Evolutionary conservation across 2,797 vertebrate genomes (phyloP).

Genomic region (Pangasius macronema): DNA sequence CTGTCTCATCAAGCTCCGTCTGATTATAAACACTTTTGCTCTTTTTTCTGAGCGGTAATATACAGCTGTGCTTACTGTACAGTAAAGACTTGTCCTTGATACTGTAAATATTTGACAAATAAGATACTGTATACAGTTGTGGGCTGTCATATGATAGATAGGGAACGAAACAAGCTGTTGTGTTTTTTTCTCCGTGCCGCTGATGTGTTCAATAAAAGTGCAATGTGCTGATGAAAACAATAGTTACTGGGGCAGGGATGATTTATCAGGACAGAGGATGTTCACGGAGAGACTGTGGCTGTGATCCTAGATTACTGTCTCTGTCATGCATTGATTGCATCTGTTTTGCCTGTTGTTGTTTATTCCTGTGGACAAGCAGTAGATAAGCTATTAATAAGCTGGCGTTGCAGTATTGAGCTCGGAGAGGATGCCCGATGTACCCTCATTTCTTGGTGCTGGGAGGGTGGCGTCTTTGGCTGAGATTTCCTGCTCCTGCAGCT

Average conservation of each 20-base stretch:
- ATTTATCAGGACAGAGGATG: conserved; percentile 53
- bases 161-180: conserved; percentile 22
- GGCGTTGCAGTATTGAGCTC: conserved; percentile 37
- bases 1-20: conserved; percentile 23
- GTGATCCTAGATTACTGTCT: conserved; percentile 51
- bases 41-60: not conserved
- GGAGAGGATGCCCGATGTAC: conserved; percentile 17
- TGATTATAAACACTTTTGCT: not conserved
- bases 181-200: conserved; percentile 26
- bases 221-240: conserved; percentile 50
- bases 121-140: not conserved
- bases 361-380: conserved; percentile 60
- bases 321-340: conserved; percentile 67
- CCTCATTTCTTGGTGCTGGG: conserved; percentile 33
- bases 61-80: conserved; percentile 1
- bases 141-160: conserved; percentile 24
- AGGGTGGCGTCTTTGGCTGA: conserved; percentile 47
- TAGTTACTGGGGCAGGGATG: conserved; percentile 48
- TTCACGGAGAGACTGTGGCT: conserved; percentile 35
- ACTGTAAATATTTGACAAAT: conserved; percentile 15
- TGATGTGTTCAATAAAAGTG: conserved; percentile 40
- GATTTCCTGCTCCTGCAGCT: conserved; percentile 71
- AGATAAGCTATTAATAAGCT: conserved; percentile 72
- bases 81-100: not conserved
- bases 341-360: conserved; percentile 66